phyloP scores from a whole-genome alignment of 2,113 vertebrate species.

The Gambusia holbrooki region DNA sequence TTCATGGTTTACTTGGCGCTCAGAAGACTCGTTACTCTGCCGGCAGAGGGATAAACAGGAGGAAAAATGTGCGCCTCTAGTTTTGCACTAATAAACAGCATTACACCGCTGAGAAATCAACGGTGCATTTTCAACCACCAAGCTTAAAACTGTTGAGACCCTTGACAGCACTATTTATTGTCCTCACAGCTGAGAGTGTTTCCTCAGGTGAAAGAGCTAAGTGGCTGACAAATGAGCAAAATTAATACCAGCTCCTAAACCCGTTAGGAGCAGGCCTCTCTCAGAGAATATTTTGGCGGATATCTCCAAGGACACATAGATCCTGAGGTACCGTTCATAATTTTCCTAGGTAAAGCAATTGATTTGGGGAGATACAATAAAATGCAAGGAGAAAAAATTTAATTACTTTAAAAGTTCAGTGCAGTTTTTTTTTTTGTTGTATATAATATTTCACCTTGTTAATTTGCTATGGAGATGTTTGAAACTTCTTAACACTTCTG shows the following conservation, averaged over 20 bases:
- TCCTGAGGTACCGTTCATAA: conserved; percentile 7
- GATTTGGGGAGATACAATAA: background rate
- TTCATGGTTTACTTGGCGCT: conserved; percentile 13
- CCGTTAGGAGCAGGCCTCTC: background rate
- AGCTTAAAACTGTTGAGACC: conserved; percentile 41
- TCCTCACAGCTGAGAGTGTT: conserved; percentile 30
- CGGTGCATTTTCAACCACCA: conserved; percentile 48
- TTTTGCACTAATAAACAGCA: conserved; percentile 52
- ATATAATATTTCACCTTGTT: background rate
- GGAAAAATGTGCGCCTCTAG: conserved; percentile 19
- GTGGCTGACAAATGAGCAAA: conserved; percentile 34
- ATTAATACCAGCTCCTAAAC: conserved; percentile 41
- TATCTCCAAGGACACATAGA: conserved; percentile 23
- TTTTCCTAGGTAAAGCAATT: background rate
- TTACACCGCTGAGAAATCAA: conserved; percentile 57
- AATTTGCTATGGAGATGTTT: background rate
- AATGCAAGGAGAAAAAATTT: background rate
- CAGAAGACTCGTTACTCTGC: conserved; percentile 11
- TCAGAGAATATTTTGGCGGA: conserved; percentile 26
- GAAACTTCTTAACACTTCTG: background rate
- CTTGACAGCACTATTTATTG: conserved; percentile 51
- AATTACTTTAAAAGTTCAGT: background rate
- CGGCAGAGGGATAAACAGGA: conserved; percentile 27
- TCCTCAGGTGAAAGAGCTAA: conserved; percentile 56
- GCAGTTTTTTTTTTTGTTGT: background rate